A percentile compares a stretch with the other conserved stretches of the same genome.
Conservation (phyloP, 1,140 invertebrate genomes). For the Steinernema khuongi region DNA sequence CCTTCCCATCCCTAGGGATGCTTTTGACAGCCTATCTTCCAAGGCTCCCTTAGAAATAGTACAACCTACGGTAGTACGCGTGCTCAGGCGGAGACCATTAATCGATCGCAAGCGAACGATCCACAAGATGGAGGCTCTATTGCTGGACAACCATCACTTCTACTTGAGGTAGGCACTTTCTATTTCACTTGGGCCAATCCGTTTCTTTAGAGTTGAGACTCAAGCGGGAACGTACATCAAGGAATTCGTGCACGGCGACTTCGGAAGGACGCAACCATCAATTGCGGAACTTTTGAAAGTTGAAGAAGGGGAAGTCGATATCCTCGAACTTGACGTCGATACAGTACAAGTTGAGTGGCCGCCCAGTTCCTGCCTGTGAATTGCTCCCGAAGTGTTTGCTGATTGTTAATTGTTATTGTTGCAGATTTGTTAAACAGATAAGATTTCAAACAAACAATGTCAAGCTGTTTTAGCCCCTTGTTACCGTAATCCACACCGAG, state of each 20-base stretch:
- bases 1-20: slow-evolving; percentile 32
- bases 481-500: no score
- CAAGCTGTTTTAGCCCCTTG: no score
- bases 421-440: no score
- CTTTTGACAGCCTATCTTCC: slow-evolving; percentile 31
- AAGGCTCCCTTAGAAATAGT: slow-evolving; percentile 45
- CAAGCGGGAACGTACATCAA: slow-evolving; percentile 58
- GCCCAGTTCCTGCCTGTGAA: no score
- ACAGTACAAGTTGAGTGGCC: slow-evolving; percentile 59
- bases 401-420: no score
- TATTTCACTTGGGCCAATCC: slow-evolving; percentile 17
- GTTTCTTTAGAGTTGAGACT: slow-evolving; percentile 35
- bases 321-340: slow-evolving; percentile 63
- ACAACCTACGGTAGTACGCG: slow-evolving; percentile 55
- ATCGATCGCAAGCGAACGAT: slow-evolving; percentile 50
- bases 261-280: slow-evolving; percentile 62
- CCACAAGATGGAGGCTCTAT: slow-evolving; percentile 38
- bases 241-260: slow-evolving; percentile 64
- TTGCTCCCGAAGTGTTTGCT: no score
- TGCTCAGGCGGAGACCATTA: slow-evolving; percentile 52
- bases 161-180: slow-evolving; percentile 29
- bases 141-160: slow-evolving; percentile 49
- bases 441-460: no score
- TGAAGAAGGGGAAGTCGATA: slow-evolving; percentile 60
- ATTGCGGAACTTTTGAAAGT: slow-evolving; percentile 58